Evolutionary conservation across 2,888 invertebrate genomes (phyloP), one percentile per base, ranked within the genome.

Genomic region (Agriotes lineatus): DNA sequence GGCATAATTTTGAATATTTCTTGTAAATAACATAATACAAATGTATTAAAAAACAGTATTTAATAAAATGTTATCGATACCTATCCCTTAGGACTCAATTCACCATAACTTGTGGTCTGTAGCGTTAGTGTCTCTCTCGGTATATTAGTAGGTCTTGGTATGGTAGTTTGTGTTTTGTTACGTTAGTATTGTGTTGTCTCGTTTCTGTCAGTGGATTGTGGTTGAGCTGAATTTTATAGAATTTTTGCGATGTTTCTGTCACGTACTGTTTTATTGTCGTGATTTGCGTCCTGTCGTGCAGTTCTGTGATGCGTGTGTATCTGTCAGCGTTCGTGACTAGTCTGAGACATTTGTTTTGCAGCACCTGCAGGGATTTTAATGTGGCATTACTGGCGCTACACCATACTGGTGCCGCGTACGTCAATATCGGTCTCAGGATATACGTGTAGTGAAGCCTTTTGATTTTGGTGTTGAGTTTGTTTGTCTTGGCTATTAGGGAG

Each of bases 391-490:
- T 60, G 7, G 69, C 63, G 14, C 64, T 64, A 35, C 75, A 74
- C 76, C 75, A 77, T 0, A 73, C 72, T 33, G 78, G 77, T 12
- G 74, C 71, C 0, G 76, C 77, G 50, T 78, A 78, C 10, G 71
- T 67, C 0, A 77, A 25, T 2, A 70, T 54, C 10, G 77, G 76
- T 22, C 72, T 58, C 0, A 78, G 74, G 9, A 76, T 67, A 4
- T 70, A 50, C 14, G 73, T 78, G 50, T 79, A 77, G 1, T 77
- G 20, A 0, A 75, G 56, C 30, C 59, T 50, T 67, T 77, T 77
- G 48, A 74, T 74, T 54, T 72, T 67, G 5, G 10, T 2, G 1
- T 33, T 14, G 22, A 20, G 20, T 5, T 39, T 20, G 22, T 25
- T 58, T 3, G 22, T 70, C 7, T 50, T 54, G 1, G 54, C 37